Evolutionary conservation across 2,888 invertebrate species (phyloP), one percentile per base, ranked within the genome.

Genomic region (Pharmacophagus antenor): DNA sequence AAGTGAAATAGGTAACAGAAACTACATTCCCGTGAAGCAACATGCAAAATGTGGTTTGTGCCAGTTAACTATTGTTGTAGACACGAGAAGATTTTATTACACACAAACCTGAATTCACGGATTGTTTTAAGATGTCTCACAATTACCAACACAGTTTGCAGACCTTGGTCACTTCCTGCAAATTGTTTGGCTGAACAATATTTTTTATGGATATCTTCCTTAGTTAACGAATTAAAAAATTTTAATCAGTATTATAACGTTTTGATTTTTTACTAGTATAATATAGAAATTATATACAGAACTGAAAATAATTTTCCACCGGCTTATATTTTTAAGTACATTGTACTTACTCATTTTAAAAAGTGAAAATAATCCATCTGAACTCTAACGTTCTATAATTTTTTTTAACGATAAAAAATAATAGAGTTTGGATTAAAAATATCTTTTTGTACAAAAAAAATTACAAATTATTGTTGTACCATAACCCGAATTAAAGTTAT

Each of bases 61-160:
- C 44, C 41, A 59, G 48, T 42, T 54, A 31, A 25, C 50, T n/a
- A 44, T 55, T 44, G 46, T 42, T 55, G 37, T 50, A 60, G 46
- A 27, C n/a, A 22, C 22, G 46, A 48, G 21, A 47, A 21, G n/a
- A 42, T 55, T 31, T 15, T 37, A 23, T 55, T 60, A 44, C 59
- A 18, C 17, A 31, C 22, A 37, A 46, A 44, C 23, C 7, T 44
- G 20, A 55, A 37, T 8, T 31, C 17, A 27, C n/a, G 18, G 10
- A 37, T 48, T 56, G 47, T 22, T 56, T 51, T 22, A 37, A 31
- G 27, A 50, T 17, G 37, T 48, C 41, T 17, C 7, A 18, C 25
- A 41, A 5, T 20, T 22, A 50, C 41, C n/a, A 41, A 25, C 57
- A 23, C 8, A 22, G 51, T 50, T 42, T 42, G 15, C n/a, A 42